Evolutionary conservation across 1,140 invertebrate genomes (phyloP).

Genomic region (Potamilus streckersoni): DNA sequence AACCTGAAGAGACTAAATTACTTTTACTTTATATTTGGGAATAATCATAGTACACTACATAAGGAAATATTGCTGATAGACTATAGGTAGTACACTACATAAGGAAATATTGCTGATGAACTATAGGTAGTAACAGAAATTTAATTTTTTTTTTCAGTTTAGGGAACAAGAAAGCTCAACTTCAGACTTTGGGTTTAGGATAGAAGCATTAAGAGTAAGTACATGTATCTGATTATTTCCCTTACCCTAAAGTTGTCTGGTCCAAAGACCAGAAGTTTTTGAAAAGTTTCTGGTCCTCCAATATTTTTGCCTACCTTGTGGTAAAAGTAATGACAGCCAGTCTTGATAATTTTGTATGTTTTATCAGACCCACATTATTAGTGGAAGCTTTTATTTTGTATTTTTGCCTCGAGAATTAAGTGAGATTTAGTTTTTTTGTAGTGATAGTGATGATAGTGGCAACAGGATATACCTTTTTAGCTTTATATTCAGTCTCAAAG

Average conservation of each 20-base stretch:
- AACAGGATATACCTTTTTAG: no score
- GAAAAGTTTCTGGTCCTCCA: no score
- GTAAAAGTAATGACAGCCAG: no score
- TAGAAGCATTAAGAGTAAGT: slow-evolving; percentile 91
- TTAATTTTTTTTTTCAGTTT: slow-evolving; percentile 51
- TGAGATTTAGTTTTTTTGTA: not conserved
- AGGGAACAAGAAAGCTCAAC: slow-evolving; percentile 97
- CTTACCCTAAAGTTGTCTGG: not conserved
- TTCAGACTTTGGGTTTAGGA: slow-evolving; percentile 92
- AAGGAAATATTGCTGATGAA: no score
- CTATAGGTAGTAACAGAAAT: not conserved
- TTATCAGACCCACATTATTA: no score
- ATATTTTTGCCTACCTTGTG: no score
- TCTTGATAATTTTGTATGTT: not conserved
- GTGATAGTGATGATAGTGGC: no score
- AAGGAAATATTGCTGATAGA: not conserved
- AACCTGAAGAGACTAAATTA: no score
- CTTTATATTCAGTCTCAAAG: no score
- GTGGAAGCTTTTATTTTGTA: not conserved
- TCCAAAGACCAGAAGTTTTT: no score
- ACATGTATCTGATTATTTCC: not conserved
- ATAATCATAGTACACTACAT: no score
- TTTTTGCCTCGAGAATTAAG: not conserved
- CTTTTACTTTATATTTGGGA: no score
- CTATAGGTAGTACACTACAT: not conserved